These are phyloP conservation scores for Rhagophthalmus giganteus DNA, from an alignment of 2,888 invertebrate species.

Conservation along the genomic window DNA sequence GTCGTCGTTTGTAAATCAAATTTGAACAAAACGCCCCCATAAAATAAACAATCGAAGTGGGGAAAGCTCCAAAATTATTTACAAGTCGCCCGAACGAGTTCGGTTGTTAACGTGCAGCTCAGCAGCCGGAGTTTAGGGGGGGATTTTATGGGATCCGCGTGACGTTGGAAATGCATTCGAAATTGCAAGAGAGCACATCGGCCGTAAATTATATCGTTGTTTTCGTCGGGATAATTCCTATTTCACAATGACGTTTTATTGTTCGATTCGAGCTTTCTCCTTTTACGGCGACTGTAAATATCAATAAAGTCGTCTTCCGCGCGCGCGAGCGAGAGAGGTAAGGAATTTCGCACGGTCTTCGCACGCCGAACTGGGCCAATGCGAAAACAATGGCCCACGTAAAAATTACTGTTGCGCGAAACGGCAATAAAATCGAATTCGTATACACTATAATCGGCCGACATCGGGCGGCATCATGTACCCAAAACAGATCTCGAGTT, in stretches of 20 bases:
- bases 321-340: not conserved
- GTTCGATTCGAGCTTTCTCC: not conserved
- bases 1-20: no score
- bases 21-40: not conserved
- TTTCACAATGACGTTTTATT: not conserved
- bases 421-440: conserved; percentile 13
- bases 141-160: not conserved
- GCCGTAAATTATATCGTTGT: not conserved
- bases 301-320: not conserved
- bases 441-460: no score
- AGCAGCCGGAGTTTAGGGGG: not conserved
- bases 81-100: not conserved
- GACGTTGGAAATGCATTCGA: no score
- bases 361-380: not conserved
- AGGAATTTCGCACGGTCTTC: not conserved
- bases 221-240: not conserved
- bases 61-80: not conserved
- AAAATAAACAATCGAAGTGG: not conserved
- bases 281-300: not conserved
- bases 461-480: no score
- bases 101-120: not conserved
- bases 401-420: not conserved
- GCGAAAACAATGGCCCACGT: not conserved
- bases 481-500: not conserved
- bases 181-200: not conserved